Conservation (phyloP, 2,797 vertebrate species). For the Thalassophryne amazonica region DNA sequence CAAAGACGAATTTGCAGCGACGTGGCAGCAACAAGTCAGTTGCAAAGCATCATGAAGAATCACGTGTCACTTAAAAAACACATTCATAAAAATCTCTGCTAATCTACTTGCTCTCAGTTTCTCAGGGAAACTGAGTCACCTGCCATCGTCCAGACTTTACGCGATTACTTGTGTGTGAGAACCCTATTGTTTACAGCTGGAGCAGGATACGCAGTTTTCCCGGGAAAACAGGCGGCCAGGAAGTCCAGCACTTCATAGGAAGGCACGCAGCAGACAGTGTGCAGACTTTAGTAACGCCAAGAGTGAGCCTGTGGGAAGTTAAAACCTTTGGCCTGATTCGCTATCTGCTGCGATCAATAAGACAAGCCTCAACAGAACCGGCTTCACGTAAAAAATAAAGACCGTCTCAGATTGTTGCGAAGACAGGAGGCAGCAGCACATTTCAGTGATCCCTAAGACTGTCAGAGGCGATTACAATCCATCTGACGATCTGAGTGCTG, state of each 20-base stretch:
- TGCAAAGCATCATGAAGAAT: neutral
- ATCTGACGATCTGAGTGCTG: slow-evolving; percentile 45
- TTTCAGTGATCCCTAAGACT: slow-evolving; percentile 15
- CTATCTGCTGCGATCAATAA: slow-evolving; percentile 45
- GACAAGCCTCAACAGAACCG: slow-evolving; percentile 24
- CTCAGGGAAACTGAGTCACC: slow-evolving; percentile 47
- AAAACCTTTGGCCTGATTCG: slow-evolving; percentile 60
- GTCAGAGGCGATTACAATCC: slow-evolving; percentile 41
- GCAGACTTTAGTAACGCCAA: slow-evolving; percentile 39
- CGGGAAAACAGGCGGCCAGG: slow-evolving; percentile 76
- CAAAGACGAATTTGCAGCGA: slow-evolving; percentile 21
- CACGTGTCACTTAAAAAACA: slow-evolving; percentile 18
- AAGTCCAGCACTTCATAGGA: slow-evolving; percentile 59
- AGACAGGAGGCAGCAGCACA: slow-evolving; percentile 14
- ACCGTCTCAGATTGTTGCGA: slow-evolving; percentile 13
- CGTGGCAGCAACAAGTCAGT: slow-evolving; percentile 14
- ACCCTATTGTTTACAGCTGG: slow-evolving; percentile 78
- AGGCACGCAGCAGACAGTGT: slow-evolving; percentile 45
- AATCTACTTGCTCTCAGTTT: slow-evolving; percentile 20
- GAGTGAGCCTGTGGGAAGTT: slow-evolving; percentile 35
- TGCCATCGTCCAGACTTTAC: slow-evolving; percentile 23
- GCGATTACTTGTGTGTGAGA: slow-evolving; percentile 76
- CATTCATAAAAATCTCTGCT: slow-evolving; percentile 7
- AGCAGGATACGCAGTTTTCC: slow-evolving; percentile 80
- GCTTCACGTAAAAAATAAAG: neutral